phyloP scores from a whole-genome alignment of 2,113 vertebrate species.

The Ictalurus furcatus region DNA sequence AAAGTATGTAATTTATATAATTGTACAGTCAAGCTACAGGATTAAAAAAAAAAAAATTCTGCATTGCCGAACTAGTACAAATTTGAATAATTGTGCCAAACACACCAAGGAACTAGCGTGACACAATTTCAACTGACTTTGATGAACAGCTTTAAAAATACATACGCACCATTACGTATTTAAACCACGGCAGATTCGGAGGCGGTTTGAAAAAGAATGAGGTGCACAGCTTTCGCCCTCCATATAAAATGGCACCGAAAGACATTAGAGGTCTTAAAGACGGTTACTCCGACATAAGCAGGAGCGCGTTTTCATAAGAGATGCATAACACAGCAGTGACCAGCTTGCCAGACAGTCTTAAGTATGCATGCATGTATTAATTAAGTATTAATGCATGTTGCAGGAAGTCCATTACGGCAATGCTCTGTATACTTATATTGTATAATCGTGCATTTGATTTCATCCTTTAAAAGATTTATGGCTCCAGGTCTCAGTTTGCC shows the following conservation, averaged over 20 bases:
- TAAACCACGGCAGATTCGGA: conserved; percentile 47
- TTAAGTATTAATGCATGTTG: not conserved
- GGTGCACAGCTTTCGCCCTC: conserved; percentile 56
- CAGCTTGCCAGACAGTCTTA: not conserved
- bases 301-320: not conserved
- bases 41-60: not conserved
- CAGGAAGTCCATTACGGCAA: not conserved
- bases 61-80: not conserved
- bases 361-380: not conserved
- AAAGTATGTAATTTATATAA: not conserved
- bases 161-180: conserved; percentile 8
- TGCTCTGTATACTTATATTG: not conserved
- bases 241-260: conserved; percentile 51
- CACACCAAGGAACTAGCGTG: not conserved
- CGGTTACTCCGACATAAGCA: not conserved
- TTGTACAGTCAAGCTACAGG: not conserved
- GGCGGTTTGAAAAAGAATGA: conserved; percentile 66
- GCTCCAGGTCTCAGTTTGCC: not conserved
- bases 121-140: not conserved
- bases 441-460: not conserved
- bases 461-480: not conserved
- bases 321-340: not conserved
- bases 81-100: not conserved
- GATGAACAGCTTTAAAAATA: not conserved
- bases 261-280: not conserved